Evolutionary conservation across 2,888 invertebrate species (phyloP).

Genomic region (Autographa gamma): DNA sequence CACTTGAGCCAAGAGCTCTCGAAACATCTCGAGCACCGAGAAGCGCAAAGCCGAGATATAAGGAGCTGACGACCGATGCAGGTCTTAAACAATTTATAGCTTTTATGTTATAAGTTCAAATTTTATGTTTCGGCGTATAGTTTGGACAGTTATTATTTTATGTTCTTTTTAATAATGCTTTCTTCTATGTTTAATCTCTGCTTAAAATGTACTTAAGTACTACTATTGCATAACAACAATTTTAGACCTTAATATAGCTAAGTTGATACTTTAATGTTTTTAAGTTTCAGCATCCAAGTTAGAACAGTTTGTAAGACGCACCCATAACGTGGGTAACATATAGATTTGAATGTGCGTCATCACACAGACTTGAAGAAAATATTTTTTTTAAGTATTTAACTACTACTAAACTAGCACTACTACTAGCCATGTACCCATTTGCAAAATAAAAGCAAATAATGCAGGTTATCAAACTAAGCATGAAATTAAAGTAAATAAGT

Average conservation of each 20-base stretch:
- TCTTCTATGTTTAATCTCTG: no score
- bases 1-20: constrained; percentile 59
- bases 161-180: neutral
- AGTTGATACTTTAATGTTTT: no score
- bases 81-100: constrained; percentile 36
- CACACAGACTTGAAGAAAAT: no score
- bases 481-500: constrained; percentile 40
- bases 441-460: neutral
- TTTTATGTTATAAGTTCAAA: constrained; percentile 1
- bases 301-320: no score
- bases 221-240: no score
- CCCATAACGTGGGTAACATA: no score
- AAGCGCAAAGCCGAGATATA: constrained; percentile 51
- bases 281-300: no score
- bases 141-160: neutral
- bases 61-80: constrained; percentile 39
- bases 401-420: no score
- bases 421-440: neutral
- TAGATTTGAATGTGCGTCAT: no score
- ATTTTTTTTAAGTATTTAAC: no score
- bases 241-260: no score
- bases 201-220: no score
- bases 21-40: constrained; percentile 46
- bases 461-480: neutral
- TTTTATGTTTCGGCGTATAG: neutral